Conservation (phyloP, 1,140 invertebrate genomes). For the Aphaenogaster ashmeadi region DNA sequence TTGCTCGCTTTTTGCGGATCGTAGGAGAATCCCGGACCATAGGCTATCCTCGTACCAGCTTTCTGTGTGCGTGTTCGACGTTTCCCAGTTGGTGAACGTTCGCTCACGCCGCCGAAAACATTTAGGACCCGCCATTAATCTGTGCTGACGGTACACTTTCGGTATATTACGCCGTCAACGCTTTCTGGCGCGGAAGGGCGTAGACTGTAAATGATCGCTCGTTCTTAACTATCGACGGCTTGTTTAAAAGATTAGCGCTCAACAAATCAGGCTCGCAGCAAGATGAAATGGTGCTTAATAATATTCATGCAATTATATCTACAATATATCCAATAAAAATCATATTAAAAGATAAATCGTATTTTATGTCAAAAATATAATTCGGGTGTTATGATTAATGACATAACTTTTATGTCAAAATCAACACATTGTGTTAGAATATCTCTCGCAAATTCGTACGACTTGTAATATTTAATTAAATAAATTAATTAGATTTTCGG, state of each 20-base stretch:
- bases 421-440: background rate
- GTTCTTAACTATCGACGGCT: conserved; percentile 7
- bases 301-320: background rate
- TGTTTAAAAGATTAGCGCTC: background rate
- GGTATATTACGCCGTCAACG: conserved; percentile 73
- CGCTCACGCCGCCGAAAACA: conserved; percentile 51
- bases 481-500: background rate
- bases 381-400: too few relatives aligned
- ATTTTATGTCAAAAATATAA: background rate
- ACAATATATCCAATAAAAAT: background rate
- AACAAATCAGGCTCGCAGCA: background rate
- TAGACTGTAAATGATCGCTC: conserved; percentile 9
- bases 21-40: conserved; percentile 11
- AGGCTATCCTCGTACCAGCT: background rate
- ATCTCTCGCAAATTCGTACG: background rate
- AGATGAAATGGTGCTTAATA: background rate
- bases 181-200: conserved; percentile 25
- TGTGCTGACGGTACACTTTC: conserved; percentile 77
- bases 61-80: conserved; percentile 4
- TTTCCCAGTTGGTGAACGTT: conserved; percentile 7
- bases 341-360: background rate
- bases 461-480: background rate
- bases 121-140: conserved; percentile 74
- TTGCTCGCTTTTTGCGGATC: conserved; percentile 31
- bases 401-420: background rate